phyloP scores from a whole-genome alignment of 2,888 invertebrate genomes.

The Ornithoptera alexandrae region DNA sequence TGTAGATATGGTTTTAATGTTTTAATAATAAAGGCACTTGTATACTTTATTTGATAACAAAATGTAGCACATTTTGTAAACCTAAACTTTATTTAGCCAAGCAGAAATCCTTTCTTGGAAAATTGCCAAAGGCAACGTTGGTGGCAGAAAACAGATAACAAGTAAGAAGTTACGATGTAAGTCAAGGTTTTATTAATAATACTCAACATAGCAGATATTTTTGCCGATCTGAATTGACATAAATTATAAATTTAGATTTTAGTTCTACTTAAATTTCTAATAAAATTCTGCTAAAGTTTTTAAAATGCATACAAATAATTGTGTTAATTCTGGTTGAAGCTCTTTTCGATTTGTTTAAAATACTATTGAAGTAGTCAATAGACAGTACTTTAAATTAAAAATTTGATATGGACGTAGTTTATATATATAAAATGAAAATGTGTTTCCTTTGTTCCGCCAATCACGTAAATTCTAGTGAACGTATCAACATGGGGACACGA shows the following conservation, averaged over 20 bases:
- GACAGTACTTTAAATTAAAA: no score
- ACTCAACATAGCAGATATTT: background rate
- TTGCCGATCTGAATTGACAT: background rate
- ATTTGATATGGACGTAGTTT: no score
- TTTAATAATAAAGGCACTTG: background rate
- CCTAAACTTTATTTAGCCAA: constrained; percentile 11
- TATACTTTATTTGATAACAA: background rate
- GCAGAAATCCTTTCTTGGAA: constrained; percentile 17
- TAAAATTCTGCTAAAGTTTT: background rate
- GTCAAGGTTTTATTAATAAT: constrained; percentile 7
- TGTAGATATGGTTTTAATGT: no score
- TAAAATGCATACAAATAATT: no score
- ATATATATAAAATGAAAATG: no score
- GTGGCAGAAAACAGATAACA: constrained; percentile 15
- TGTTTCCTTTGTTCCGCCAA: no score
- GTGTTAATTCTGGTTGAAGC: no score
- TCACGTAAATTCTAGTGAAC: no score
- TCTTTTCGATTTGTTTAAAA: no score
- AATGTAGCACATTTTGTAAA: background rate
- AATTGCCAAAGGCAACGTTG: constrained; percentile 14
- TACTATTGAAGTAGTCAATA: no score
- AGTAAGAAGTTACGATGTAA: constrained; percentile 7
- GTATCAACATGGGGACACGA: no score
- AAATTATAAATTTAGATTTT: background rate
- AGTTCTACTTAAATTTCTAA: background rate